Evolutionary conservation across 2,888 invertebrate species (phyloP), one percentile per base, ranked within the genome.

Genomic region (Melanargia galathea): DNA sequence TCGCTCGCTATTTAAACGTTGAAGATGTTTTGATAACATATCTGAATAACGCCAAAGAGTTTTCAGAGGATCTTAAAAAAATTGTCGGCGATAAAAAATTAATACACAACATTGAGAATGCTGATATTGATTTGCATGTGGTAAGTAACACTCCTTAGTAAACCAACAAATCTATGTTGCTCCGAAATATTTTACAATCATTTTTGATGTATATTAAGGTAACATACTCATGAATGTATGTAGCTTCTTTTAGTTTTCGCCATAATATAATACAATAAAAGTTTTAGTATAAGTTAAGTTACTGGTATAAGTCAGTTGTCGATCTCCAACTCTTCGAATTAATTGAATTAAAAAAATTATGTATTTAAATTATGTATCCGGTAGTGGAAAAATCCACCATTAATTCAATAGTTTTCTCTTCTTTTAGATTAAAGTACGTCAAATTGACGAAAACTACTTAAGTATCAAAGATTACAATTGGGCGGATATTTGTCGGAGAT

Each of bases 1-100:
- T 90, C 0, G 81, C 86, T 0, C 86, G 81, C 11, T 83, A 76
- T 6, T 64, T 90, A 1, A 75, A 81, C 7, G 80, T 84, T 0
- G 57, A 69, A 13, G 74, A 65, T 11, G 75, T 81, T 1, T 33
- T 90, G 38, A 75, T 70, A 7, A 70, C 76, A 0, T 84, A 83
- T 61, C 51, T 83, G 11, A 63, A 65, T 0, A 67, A 73, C 2
- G 65, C 68, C 0, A 72, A 71, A 30, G 68, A 68, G 0, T 57
- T 83, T 13, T 57, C 56, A 0, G 60, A 70, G 4, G 65, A 75
- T 0, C 35, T 87, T 46, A 69, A 62, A 54, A 67, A 63, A 1
- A 49, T 76, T 0, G 58, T 82, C 0, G 66, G 71, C 13, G 73
- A 75, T 11, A 58, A 79, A 8, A 70, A 67, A 24, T 56, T 71